Base-by-base conservation (phyloP, 2,113 vertebrate species). In the Pelusios castaneus region DNA sequence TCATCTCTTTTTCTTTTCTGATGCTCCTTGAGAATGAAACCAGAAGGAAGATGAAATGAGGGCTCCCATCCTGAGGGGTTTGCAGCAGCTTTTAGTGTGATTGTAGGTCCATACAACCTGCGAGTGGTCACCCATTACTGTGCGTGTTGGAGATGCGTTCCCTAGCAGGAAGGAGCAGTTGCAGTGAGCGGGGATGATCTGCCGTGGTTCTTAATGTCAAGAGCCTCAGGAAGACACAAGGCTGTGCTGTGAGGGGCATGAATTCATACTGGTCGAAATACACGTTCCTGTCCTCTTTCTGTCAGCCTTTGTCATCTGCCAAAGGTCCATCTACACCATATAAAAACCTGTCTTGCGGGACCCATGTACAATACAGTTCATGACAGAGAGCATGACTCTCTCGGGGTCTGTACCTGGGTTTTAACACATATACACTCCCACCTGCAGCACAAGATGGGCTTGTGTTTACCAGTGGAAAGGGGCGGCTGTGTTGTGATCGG, bases 171-270 rank as follows among this genome's bases (percentile, higher is more conserved):
- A 73, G 94, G 34, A 38, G 91, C 83, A 96, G 75, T 75, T 88
- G 14, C 73, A 76, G 24, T 14, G 22, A 81, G 38, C 41, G 13
- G 27, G 54, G 38, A 38, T 56, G 34, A 45, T 76, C 25, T 3
- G 41, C 73, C 27, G 16, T 2, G 1, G 67, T 95, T 85, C 81
- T 94, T 90, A 93, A 96, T 96, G 95, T 94, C 91, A 94, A 93
- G 92, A 38, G 73, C 89, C 91, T 93, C 56, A 82, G 93, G 84
- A 2, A 0, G 13, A 91, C 82, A 43, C 70, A 85, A 38, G 22
- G 2, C 91, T 75, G 76, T 29, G 17, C 80, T 75, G 70, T 49
- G 45, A 21, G 41, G 49, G 29, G 34, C 22, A 2, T 34, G 89
- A 79, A 88, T 82, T 82, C 5, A 17, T 38, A 41, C 60, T 34